Evolutionary conservation across 2,888 invertebrate species (phyloP), one percentile per base, ranked within the genome.

Genomic region (Salpingus planirostris): DNA sequence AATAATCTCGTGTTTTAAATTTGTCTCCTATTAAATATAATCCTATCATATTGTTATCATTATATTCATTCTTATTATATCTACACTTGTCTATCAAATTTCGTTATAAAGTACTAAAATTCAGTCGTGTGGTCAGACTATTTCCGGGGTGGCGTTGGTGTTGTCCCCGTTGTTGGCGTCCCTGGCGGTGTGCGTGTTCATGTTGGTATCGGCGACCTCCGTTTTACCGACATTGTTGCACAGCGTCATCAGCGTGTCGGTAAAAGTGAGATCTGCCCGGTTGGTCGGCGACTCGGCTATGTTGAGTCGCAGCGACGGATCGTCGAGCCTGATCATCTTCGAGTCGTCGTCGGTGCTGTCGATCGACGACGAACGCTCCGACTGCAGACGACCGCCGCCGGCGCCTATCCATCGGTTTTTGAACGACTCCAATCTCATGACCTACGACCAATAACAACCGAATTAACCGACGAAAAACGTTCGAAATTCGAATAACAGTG

Each of bases 361-460:
- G 34, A 62, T 59, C 13, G 61, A 54, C 12, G 60, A 60, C 21
- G 62, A 57, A 26, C 62, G 50, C 38, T 55, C 54, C 13, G 55
- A 51, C 21, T 55, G 56, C 21, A 56, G 43, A 24, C 59, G 57
- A 29, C 29, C 42, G 13, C 49, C 49, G 12, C 42, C 43, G 33
- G 44, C 57, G 42, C 69, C 76, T 66, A 68, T 70, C 59, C 69
- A 72, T 50, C 69, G 73, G 59, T 68, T 70, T 63, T 66, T 73
- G 71, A 76, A 76, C 39, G 74, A 73, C 57, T 80, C 80, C 65
- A 82, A 63, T 65, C 80, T 79, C 77, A 81, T 74, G 71, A 82
- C 75, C 82, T 82, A n/a, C n/a, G 62, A 25, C 27, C 21, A 29
- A 33, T 8, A 30, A 28, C 10, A 13, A 35, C 29, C 26, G 36